These are phyloP conservation scores for Battus philenor DNA, from an alignment of 1,140 invertebrate species.

Conservation along the genomic window DNA sequence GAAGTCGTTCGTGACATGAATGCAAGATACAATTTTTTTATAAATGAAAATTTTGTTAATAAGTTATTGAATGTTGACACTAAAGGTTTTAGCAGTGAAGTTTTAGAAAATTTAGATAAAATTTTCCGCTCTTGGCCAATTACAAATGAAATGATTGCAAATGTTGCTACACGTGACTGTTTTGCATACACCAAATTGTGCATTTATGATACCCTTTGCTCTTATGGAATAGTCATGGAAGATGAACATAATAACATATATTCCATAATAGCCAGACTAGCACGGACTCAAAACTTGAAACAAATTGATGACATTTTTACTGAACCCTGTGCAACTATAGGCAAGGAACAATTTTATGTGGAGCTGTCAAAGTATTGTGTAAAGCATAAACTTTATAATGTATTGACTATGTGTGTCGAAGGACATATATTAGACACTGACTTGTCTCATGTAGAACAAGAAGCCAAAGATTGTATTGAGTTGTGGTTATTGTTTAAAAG, in stretches of 20 bases:
- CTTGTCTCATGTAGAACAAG: conserved; percentile 53
- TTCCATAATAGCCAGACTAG: conserved; percentile 73
- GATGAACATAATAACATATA: conserved; percentile 73
- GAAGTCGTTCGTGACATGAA: conserved; percentile 68
- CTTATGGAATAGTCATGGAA: conserved; percentile 75
- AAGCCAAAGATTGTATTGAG: conserved; percentile 65
- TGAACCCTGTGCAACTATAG: conserved; percentile 73
- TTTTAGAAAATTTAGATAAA: conserved; percentile 64
- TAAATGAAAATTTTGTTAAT: conserved; percentile 54
- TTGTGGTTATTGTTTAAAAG: conserved; percentile 71
- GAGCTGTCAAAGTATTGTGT: conserved; percentile 75
- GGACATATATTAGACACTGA: conserved; percentile 58
- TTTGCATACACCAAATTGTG: conserved; percentile 74
- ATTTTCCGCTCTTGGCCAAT: conserved; percentile 77
- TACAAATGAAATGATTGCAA: conserved; percentile 77
- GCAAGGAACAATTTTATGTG: conserved; percentile 72
- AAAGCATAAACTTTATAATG: conserved; percentile 72
- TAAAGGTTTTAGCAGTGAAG: conserved; percentile 46
- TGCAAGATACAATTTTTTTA: conserved; percentile 63
- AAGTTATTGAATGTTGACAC: conserved; percentile 63
- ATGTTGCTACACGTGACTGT: conserved; percentile 65
- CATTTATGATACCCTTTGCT: conserved; percentile 74
- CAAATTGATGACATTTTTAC: conserved; percentile 76
- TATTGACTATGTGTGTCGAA: conserved; percentile 69
- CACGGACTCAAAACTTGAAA: conserved; percentile 72